Conservation (phyloP, 2,888 invertebrate species). For the Synergus japonicus region DNA sequence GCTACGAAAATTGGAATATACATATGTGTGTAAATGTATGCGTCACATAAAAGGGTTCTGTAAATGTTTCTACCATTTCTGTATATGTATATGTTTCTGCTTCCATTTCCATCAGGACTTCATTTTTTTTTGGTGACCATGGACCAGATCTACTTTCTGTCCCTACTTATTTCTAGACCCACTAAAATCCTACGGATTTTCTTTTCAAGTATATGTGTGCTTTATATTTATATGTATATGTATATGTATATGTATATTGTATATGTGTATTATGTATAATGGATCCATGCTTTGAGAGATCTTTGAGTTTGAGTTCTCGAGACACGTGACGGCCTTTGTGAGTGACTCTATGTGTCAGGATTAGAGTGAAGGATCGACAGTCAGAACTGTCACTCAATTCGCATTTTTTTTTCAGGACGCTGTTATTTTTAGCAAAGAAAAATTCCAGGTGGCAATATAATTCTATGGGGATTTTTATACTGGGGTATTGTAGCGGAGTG, state of each 20-base stretch:
- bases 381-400: slow-evolving; percentile 20
- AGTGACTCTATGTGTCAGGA: slow-evolving; percentile 6
- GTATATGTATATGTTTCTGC: not conserved
- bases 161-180: not conserved
- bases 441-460: slow-evolving; percentile 5
- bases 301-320: slow-evolving; percentile 5
- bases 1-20: not conserved
- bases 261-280: not conserved
- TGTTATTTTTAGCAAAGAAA: slow-evolving; percentile 1
- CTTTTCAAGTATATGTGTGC: not conserved
- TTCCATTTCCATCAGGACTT: not conserved
- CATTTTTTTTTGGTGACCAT: slow-evolving; percentile 7
- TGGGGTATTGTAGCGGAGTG: not conserved
- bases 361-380: slow-evolving; percentile 25
- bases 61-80: not conserved
- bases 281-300: not conserved
- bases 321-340: slow-evolving; percentile 8
- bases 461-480: not conserved
- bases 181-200: not conserved
- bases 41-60: not conserved
- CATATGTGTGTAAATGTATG: not conserved
- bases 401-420: not conserved
- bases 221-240: not conserved
- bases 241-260: too few species aligned
- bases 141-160: not conserved